phyloP scores from a whole-genome alignment of 1,140 invertebrate species.

The Neoseiulus cucumeris region DNA sequence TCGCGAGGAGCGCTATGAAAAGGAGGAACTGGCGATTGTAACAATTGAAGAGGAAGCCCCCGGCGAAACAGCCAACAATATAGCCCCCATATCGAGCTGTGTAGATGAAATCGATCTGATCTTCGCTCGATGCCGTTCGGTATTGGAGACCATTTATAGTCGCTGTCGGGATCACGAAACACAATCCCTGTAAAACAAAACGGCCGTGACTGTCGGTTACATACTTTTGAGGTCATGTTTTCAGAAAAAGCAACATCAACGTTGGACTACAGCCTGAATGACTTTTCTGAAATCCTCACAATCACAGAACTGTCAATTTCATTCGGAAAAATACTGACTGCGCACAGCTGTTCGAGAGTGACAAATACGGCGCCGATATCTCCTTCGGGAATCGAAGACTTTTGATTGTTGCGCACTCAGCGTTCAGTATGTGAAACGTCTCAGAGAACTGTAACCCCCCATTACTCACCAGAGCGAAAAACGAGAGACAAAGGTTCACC shows the following conservation, averaged over 20 bases:
- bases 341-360: too few species aligned
- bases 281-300: not conserved
- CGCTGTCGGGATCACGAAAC: slow-evolving; percentile 4
- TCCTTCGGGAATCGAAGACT: too few species aligned
- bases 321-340: not conserved
- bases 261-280: not conserved
- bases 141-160: slow-evolving; percentile 2
- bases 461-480: slow-evolving; percentile 2
- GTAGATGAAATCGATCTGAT: not conserved
- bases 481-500: not conserved
- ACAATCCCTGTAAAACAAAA: not conserved
- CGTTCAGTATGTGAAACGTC: too few species aligned
- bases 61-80: slow-evolving; percentile 7
- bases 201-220: not conserved
- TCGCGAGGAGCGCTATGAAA: slow-evolving; percentile 12
- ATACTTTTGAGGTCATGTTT: not conserved
- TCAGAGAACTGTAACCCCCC: too few species aligned
- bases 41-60: slow-evolving; percentile 14
- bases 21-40: slow-evolving; percentile 16
- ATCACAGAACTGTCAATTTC: not conserved
- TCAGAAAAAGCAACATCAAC: not conserved
- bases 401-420: too few species aligned
- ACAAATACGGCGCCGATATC: too few species aligned
- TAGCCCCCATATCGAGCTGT: slow-evolving; percentile 6
- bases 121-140: not conserved